These are phyloP conservation scores for Cetonia aurata DNA, from an alignment of 2,888 invertebrate genomes.

Conservation along the genomic window DNA sequence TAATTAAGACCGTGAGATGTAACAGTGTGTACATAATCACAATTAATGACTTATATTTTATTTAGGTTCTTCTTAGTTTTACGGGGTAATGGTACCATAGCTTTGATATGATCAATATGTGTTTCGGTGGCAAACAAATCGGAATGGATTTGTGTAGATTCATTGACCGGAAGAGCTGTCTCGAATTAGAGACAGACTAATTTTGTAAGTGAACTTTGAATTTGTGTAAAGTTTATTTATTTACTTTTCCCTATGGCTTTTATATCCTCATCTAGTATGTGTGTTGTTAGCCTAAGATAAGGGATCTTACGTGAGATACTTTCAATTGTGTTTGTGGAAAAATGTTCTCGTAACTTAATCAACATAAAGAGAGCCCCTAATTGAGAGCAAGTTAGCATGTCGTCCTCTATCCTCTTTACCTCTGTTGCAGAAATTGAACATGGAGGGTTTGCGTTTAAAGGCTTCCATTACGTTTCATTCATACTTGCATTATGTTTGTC, in stretches of 20 bases:
- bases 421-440: no score
- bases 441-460: no score
- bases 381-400: no score
- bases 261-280: background rate
- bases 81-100: background rate
- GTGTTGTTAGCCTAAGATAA: conserved; percentile 8
- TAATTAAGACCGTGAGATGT: conserved; percentile 6
- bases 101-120: conserved; percentile 1
- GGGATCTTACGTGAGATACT: background rate
- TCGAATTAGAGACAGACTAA: conserved; percentile 11
- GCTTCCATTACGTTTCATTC: no score
- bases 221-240: background rate
- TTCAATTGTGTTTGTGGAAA: background rate
- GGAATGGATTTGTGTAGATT: conserved; percentile 5
- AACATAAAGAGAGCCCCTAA: no score
- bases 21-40: conserved; percentile 6
- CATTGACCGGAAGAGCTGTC: conserved; percentile 5
- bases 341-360: no score
- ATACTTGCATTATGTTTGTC: no score
- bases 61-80: conserved; percentile 2
- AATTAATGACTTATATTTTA: conserved; percentile 21
- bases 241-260: background rate
- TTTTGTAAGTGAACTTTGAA: conserved; percentile 14
- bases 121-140: background rate
- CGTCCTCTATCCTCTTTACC: no score